Evolutionary conservation across 2,797 vertebrate species (phyloP).

Genomic region (Sciurus carolinensis): DNA sequence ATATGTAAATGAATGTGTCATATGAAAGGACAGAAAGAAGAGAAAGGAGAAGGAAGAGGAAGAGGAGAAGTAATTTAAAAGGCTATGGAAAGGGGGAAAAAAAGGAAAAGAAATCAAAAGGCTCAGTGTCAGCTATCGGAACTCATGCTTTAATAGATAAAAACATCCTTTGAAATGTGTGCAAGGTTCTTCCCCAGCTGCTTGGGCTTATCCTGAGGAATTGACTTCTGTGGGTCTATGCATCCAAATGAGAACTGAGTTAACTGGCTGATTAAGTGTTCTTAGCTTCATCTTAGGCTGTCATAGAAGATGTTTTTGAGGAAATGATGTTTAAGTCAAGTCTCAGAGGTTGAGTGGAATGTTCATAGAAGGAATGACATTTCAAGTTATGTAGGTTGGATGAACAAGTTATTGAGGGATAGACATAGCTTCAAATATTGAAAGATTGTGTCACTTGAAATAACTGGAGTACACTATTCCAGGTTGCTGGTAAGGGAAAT

Average conservation of each 20-base stretch:
- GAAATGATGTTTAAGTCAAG: not conserved
- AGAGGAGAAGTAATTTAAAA: not conserved
- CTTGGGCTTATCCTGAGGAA: no score
- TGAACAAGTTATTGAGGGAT: not conserved
- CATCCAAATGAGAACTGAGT: no score
- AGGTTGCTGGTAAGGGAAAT: not conserved
- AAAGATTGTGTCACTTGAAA: not conserved
- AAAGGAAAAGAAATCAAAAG: not conserved
- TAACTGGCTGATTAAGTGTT: not conserved
- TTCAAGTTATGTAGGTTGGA: not conserved
- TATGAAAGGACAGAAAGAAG: not conserved
- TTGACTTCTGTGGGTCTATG: no score
- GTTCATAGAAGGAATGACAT: not conserved
- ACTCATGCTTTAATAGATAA: not conserved
- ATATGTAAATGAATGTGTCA: not conserved
- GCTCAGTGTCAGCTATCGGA: not conserved
- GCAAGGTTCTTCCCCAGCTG: rapidly evolving
- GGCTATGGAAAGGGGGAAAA: not conserved
- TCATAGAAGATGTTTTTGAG: not conserved
- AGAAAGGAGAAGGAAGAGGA: not conserved
- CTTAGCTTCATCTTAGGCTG: no score
- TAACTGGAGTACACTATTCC: not conserved
- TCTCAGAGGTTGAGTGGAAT: not conserved
- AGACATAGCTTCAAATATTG: not conserved
- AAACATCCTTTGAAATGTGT: not conserved